Evolutionary conservation across 2,888 invertebrate species (phyloP), one percentile per base, ranked within the genome.

Genomic region (Leptopilina myrica): DNA sequence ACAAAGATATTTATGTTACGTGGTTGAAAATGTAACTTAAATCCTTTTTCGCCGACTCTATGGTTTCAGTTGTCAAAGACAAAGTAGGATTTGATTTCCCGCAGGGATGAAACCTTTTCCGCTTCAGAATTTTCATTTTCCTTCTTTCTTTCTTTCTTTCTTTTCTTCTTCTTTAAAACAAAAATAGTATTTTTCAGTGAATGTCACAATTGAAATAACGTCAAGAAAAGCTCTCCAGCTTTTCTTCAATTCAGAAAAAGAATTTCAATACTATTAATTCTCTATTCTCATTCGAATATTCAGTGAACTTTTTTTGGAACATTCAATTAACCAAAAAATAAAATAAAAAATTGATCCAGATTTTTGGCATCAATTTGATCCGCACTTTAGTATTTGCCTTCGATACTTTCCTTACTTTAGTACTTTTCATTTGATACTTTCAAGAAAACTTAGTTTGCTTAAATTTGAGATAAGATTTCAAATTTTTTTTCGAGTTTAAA

Each of bases 21-120:
- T 26, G 26, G 26, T 69, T 69, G 12, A 53, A 53, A 53, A 40
- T 66, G 26, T 69, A 69, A 53, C 53, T 49, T 33, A 69, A 56
- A 7, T 69, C 53, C 14, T 12, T 33, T 69, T 69, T 69, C 43
- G 46, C 7, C 14, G 26, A 69, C 49, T 3, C 33, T 3, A 5
- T 53, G 20, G 53, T 53, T 14, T 26, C 53, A 53, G 53, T 69
- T 53, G n/a, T 69, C 53, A 33, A 53, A 69, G 53, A 53, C 33
- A 14, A 53, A 56, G 53, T 69, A 53, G 14, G 66, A 66, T 43
- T 66, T 66, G 43, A 66, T 66, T 66, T 66, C 43, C 66, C 66
- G 15, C 46, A 66, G 40, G 40, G 66, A 9, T 43, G 46, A 66
- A 66, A 46, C 43, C 43, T 66, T 67, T 69, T 26, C 49, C n/a